A percentile compares a stretch with the other conserved stretches of the same genome.
These are phyloP conservation scores for Enoplosus armatus DNA, from an alignment of 2,797 vertebrate genomes.

Conservation along the genomic window DNA sequence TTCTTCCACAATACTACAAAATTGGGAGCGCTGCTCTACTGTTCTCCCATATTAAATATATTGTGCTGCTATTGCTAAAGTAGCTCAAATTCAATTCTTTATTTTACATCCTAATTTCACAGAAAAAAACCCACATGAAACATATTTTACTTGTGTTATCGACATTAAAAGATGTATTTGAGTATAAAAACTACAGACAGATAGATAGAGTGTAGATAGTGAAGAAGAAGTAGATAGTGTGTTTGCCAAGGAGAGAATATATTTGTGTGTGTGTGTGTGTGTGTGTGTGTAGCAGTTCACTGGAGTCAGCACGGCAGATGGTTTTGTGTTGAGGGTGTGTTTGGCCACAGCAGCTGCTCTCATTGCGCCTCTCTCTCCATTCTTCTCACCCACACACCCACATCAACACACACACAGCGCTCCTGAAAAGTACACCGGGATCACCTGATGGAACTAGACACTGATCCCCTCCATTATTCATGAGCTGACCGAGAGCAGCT, in stretches of 20 bases:
- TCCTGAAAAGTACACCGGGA: slow-evolving; percentile 68
- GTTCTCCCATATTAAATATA: neutral
- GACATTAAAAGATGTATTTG: neutral
- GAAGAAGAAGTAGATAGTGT: slow-evolving; percentile 25
- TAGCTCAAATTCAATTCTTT: neutral
- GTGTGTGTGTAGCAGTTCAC: slow-evolving; percentile 34
- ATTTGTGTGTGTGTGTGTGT: slow-evolving; percentile 40
- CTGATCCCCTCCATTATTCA: slow-evolving; percentile 82
- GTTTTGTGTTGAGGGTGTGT: slow-evolving; percentile 70
- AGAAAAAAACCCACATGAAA: neutral
- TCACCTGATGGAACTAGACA: slow-evolving; percentile 80
- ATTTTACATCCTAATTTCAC: neutral
- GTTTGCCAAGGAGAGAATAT: slow-evolving; percentile 41
- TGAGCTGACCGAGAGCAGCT: slow-evolving; percentile 54
- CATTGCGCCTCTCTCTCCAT: slow-evolving; percentile 61
- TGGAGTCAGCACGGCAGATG: slow-evolving; percentile 74
- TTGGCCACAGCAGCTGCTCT: slow-evolving; percentile 78
- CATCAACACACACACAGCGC: slow-evolving; percentile 35
- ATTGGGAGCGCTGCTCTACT: neutral
- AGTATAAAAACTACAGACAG: neutral
- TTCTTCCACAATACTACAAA: slow-evolving; percentile 8
- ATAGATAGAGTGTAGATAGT: neutral
- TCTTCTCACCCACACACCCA: slow-evolving; percentile 55
- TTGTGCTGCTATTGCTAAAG: neutral
- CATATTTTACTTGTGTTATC: neutral